Base-by-base conservation (phyloP, 1,140 invertebrate genomes). In the Panulirus ornatus region DNA sequence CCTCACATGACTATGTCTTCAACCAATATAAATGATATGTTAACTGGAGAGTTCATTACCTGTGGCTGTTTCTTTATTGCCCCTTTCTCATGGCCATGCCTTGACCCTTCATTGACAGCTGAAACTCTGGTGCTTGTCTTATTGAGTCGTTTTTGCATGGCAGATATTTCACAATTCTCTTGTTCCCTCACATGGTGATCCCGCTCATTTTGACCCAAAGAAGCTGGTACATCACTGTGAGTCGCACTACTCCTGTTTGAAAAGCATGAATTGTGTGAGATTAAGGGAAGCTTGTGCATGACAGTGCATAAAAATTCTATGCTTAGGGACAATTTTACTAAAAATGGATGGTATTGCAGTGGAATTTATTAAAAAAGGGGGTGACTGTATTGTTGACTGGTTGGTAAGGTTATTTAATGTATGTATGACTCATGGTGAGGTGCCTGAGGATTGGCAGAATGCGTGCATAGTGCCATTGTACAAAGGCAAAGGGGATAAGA, bases 1-100 rank as follows among this genome's bases (percentile, higher is more conserved):
- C n/a, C n/a, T n/a, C n/a, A n/a, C n/a, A n/a, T n/a, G n/a, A n/a
- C n/a, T n/a, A n/a, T n/a, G n/a, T n/a, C n/a, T n/a, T n/a, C n/a
- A n/a, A n/a, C n/a, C n/a, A n/a, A n/a, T n/a, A n/a, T n/a, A n/a
- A n/a, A 78, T 38, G 42, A 42, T 0, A n/a, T 44, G 11, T 6
- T 2, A 0, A 22, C 11, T 36, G 11, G 14, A 47, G 14, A 47
- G 5, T 5, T 27, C 14, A 63, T 27, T 19, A 90, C 83, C 82
- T 85, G 82, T 66, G 90, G 78, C 47, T 91, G 90, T 27, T 91
- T 91, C 76, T 91, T 91, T 19, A 91, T 78, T 30, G 90, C 90
- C 14, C 90, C 90, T 71, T 91, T 91, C 70, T 91, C 90, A 54
- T 82, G 75, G 63, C 84, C 90, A 36, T 86, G 78, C 19, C 66